Evolutionary conservation across 1,140 invertebrate species (phyloP).

Genomic region (Popillia japonica): DNA sequence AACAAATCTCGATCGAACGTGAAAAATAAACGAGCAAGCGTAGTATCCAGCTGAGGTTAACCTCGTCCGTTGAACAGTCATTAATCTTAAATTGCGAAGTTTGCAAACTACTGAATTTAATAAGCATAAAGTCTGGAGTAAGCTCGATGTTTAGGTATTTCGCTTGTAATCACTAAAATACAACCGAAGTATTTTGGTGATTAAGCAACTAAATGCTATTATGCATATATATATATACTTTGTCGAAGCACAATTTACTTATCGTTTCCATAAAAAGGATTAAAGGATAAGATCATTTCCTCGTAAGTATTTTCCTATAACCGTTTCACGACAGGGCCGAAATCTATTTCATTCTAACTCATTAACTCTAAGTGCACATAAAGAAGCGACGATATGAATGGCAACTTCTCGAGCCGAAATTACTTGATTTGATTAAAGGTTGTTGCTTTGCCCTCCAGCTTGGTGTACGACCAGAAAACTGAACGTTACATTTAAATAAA

Average conservation of each 20-base stretch:
- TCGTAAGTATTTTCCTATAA: slow-evolving; percentile 55
- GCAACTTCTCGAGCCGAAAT: slow-evolving; percentile 48
- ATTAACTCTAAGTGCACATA: slow-evolving; percentile 57
- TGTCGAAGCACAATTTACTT: slow-evolving; percentile 50
- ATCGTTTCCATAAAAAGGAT: slow-evolving; percentile 54
- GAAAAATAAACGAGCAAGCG: neutral
- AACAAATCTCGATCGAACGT: neutral
- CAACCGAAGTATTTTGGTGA: neutral
- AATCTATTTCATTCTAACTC: slow-evolving; percentile 57
- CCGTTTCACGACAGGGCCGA: slow-evolving; percentile 51
- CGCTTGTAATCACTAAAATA: neutral
- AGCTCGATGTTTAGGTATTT: neutral
- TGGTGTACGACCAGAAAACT: neutral
- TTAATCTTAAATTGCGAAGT: slow-evolving; percentile 11
- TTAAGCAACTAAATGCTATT: neutral
- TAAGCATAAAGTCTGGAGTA: neutral
- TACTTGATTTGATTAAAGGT: slow-evolving; percentile 53
- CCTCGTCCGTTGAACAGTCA: neutral
- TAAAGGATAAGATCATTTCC: slow-evolving; percentile 52
- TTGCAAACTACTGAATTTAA: slow-evolving; percentile 3
- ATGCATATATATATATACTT: neutral
- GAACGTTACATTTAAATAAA: slow-evolving; percentile 12
- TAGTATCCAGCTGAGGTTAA: neutral
- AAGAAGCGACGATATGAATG: slow-evolving; percentile 46
- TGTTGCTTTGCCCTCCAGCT: neutral